A percentile compares a stretch with the other conserved stretches of the same genome.
Conservation (phyloP, 1,140 invertebrate species). For the Polypedilum vanderplanki region DNA sequence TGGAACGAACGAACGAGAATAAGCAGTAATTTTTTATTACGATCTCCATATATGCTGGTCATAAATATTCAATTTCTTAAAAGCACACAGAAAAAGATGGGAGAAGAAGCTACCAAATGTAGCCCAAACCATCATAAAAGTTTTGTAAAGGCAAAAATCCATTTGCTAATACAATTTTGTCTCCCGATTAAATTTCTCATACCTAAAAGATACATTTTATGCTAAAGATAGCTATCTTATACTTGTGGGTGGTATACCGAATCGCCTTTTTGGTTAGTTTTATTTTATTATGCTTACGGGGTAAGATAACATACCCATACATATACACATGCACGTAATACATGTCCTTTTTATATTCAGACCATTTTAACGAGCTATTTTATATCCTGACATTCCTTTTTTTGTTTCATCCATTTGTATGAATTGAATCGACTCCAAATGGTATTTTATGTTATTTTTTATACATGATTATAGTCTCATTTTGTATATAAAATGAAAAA, state of each 20-base stretch:
- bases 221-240: not conserved
- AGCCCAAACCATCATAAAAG: not conserved
- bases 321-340: not conserved
- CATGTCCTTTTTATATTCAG: slow-evolving; percentile 16
- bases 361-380: slow-evolving; percentile 28
- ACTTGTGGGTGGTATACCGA: not conserved
- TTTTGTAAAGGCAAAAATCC: not conserved
- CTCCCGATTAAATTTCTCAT: slow-evolving; percentile 16
- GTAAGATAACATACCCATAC: not conserved
- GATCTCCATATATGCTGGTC: slow-evolving; percentile 20
- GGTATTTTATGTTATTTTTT: slow-evolving; percentile 28
- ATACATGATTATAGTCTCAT: slow-evolving; percentile 25
- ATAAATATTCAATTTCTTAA: slow-evolving; percentile 29
- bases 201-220: not conserved
- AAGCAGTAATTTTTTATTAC: slow-evolving; percentile 27
- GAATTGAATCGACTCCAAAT: slow-evolving; percentile 23
- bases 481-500: not conserved
- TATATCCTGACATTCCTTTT: slow-evolving; percentile 9
- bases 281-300: slow-evolving; percentile 28
- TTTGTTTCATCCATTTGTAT: slow-evolving; percentile 8
- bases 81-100: not conserved
- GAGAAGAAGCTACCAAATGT: too few relatives aligned
- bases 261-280: slow-evolving; percentile 16
- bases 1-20: not conserved
- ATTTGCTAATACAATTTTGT: slow-evolving; percentile 28